Conservation (phyloP, 2,888 invertebrate genomes). For the Nasonovia ribisnigri region DNA sequence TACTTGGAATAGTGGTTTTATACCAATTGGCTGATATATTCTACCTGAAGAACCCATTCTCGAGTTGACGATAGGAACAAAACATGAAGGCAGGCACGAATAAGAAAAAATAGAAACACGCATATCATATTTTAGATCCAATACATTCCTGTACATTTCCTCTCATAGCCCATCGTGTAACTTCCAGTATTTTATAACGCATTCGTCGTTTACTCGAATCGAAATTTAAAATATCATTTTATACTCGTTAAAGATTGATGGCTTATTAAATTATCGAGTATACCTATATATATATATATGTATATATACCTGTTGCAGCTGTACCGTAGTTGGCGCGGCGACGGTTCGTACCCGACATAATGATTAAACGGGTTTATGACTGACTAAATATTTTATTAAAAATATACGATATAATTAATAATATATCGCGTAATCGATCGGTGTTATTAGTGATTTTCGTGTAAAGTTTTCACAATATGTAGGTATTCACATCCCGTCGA, state of each 20-base stretch:
- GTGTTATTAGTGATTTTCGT: constrained; percentile 44
- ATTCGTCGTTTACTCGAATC: not conserved
- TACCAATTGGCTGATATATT: not conserved
- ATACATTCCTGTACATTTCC: not conserved
- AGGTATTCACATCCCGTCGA: not conserved
- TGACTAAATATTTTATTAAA: constrained; percentile 33
- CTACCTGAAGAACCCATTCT: not conserved
- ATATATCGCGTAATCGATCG: constrained; percentile 46
- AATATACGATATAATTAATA: constrained; percentile 8
- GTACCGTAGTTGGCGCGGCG: not conserved
- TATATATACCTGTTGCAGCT: not conserved
- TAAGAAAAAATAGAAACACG: not conserved
- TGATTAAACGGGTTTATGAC: constrained; percentile 25
- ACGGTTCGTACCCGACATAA: not conserved
- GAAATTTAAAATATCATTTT: not conserved
- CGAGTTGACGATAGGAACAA: not conserved
- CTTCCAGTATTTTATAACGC: not conserved
- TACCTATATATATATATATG: not conserved
- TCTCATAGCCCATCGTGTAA: not conserved
- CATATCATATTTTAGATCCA: not conserved
- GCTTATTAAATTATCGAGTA: constrained; percentile 16
- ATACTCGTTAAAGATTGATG: not conserved
- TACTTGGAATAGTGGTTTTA: not conserved
- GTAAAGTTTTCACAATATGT: constrained; percentile 12
- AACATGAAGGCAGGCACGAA: not conserved